A percentile compares a stretch with the other conserved stretches of the same genome.
phyloP scores from a whole-genome alignment of 2,113 vertebrate species.

The Sula dactylatra region DNA sequence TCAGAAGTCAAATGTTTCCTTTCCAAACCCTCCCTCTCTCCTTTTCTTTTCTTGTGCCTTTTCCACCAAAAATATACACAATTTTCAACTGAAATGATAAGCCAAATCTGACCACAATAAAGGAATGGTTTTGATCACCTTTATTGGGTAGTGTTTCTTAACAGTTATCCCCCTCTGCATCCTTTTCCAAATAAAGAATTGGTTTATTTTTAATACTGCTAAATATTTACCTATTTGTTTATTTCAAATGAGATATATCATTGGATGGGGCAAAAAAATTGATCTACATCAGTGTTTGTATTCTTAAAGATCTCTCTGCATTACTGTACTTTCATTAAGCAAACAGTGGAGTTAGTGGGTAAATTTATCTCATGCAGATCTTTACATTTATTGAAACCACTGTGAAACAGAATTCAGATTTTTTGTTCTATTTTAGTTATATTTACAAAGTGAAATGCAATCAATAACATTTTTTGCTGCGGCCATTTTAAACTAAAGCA shows the following conservation, averaged over 20 bases:
- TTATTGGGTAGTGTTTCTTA: not conserved
- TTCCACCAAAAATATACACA: not conserved
- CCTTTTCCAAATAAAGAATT: not conserved
- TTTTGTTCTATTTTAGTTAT: not conserved
- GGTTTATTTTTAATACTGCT: not conserved
- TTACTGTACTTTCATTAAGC: not conserved
- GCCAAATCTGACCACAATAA: not conserved
- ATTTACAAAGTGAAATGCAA: not conserved
- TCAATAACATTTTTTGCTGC: not conserved
- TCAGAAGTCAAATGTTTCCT: not conserved
- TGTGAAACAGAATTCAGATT: not conserved
- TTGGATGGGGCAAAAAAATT: not conserved
- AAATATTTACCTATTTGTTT: not conserved
- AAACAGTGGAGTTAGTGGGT: not conserved
- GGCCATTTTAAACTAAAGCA: not conserved
- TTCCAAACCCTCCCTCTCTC: not conserved
- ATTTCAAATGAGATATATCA: not conserved
- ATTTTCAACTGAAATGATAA: not conserved
- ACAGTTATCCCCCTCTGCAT: not conserved
- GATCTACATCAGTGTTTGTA: not conserved
- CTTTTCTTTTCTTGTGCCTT: not conserved
- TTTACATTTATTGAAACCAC: not conserved
- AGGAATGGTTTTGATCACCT: not conserved
- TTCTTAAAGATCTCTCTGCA: not conserved
- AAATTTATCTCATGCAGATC: not conserved